Percentiles rank a stretch among this genome's conserved stretches.
phyloP scores from a whole-genome alignment of 2,888 invertebrate species.

The Drosophila phalerata region DNA sequence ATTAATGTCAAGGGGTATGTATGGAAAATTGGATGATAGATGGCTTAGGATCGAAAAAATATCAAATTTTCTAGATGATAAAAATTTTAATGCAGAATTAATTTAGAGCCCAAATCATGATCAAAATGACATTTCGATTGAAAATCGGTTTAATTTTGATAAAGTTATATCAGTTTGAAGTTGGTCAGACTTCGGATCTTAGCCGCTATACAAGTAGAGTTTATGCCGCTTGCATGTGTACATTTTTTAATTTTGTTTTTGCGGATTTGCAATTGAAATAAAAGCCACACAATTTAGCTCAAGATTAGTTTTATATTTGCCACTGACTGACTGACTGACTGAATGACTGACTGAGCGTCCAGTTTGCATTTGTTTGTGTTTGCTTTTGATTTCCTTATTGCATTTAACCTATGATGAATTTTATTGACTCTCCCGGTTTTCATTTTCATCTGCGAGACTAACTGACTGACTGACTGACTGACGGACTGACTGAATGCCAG shows the following conservation, averaged over 20 bases:
- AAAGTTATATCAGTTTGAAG: no score
- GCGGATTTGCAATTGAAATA: conserved; percentile 20
- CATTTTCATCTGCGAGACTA: conserved; percentile 64
- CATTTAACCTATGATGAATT: conserved; percentile 53
- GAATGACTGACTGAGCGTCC: not conserved
- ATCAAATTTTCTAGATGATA: no score
- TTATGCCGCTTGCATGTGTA: not conserved
- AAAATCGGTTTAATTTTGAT: no score
- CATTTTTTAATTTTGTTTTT: conserved; percentile 2
- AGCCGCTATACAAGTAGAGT: no score
- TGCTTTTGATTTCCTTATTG: conserved; percentile 40
- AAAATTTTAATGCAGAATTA: no score
- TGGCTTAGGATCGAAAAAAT: no score
- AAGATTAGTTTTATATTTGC: conserved; percentile 20
- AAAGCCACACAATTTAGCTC: conserved; percentile 8
- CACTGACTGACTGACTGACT: not conserved
- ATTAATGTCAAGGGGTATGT: no score
- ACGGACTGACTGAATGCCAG: conserved; percentile 27
- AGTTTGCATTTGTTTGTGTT: conserved; percentile 28
- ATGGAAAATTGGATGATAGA: no score
- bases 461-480: conserved; percentile 33
- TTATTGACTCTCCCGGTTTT: conserved; percentile 66
- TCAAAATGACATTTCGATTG: no score
- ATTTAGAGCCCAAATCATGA: no score
- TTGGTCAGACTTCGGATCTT: no score